A percentile compares a stretch with the other conserved stretches of the same genome.
Conservation (phyloP, 1,140 invertebrate genomes). For the Argopecten irradians region DNA sequence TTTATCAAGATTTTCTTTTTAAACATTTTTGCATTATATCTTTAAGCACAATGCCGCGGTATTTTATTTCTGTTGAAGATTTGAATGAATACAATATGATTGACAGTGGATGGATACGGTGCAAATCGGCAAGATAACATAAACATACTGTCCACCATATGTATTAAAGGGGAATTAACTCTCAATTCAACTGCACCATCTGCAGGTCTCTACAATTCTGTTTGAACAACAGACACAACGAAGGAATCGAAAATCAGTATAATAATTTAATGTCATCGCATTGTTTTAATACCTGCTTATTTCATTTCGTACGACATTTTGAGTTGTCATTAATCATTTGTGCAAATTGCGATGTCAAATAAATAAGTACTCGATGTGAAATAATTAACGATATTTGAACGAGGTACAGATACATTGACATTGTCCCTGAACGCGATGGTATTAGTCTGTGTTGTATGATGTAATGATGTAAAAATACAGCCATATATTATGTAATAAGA, state of each 20-base stretch:
- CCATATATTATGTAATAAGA: no score
- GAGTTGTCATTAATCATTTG: no score
- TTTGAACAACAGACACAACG: no score
- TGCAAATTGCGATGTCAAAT: no score
- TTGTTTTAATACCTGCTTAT: no score
- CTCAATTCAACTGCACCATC: not conserved
- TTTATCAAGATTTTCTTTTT: constrained; percentile 14
- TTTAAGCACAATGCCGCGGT: constrained; percentile 4
- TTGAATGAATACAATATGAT: constrained; percentile 19
- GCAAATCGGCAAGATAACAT: not conserved
- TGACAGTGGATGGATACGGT: not conserved
- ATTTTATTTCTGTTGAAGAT: constrained; percentile 19
- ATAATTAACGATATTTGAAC: no score
- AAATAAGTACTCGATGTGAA: no score
- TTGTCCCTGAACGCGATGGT: no score
- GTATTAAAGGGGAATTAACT: not conserved
- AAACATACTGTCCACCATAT: constrained; percentile 15
- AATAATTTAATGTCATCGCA: not conserved
- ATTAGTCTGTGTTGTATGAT: no score
- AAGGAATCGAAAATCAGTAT: not conserved
- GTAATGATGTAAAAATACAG: no score
- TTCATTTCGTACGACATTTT: no score
- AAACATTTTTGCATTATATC: constrained; percentile 19
- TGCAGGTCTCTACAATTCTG: not conserved
- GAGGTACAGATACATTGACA: no score